Base-by-base conservation (phyloP, 2,113 vertebrate species). In the Neopipo cinnamomea region DNA sequence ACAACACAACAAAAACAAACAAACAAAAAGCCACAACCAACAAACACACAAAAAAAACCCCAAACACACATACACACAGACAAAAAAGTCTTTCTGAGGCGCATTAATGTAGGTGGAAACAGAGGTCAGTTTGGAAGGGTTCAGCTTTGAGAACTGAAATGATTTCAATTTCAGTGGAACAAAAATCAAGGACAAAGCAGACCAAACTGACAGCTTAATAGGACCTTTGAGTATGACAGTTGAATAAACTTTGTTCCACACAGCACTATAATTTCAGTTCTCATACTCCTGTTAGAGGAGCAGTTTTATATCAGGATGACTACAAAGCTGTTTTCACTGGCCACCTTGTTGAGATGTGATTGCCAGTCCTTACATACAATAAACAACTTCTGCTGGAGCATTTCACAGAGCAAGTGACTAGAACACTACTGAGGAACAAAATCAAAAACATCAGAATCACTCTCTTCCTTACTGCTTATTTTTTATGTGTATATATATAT, bases 191-290 rank as follows among this genome's bases (percentile, higher is more conserved):
- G 65, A 82, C 62, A 92, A 68, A 78, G 52, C 44, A 78, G 61
- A 87, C 84, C 41, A 68, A 87, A 68, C 52, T 71, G 82, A 91
- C 90, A 95, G 92, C 79, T 95, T 93, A 95, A 86, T 59, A 59
- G 77, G 49, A 76, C 49, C 78, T 91, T 94, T 42, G 46, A 80
- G 61, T 56, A 71, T 35, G 68, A 52, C 72, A 77, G 41, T 35
- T 59, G 24, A 92, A 67, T 37, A n/a, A 84, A 88, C 68, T 77
- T 58, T 14, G 17, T 65, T 92, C 50, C 68, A 86, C 52, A 55
- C 47, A 92, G 62, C 11, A 6, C 33, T 35, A 11, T 77, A 83
- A 94, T 92, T 93, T 88, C 50, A n/a, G 58, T 22, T 81, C 74
- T 87, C 31, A 24, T 76, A 28, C 35, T 75, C 73, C 55, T 61